phyloP scores from a whole-genome alignment of 2,888 invertebrate genomes.

The Agonum fuliginosum region DNA sequence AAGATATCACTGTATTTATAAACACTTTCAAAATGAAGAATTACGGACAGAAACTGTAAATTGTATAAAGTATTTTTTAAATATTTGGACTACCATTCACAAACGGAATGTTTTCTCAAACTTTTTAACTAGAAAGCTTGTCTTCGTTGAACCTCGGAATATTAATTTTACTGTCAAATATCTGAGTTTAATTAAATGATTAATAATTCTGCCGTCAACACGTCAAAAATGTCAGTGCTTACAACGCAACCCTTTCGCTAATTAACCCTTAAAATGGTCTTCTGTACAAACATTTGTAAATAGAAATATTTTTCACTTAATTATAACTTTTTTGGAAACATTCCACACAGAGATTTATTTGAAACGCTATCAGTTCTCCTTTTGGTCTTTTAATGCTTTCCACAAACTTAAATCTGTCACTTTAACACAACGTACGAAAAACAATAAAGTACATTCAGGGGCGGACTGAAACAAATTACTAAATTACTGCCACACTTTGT shows the following conservation, averaged over 20 bases:
- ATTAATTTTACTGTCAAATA: background rate
- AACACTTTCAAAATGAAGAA: background rate
- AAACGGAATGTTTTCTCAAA: background rate
- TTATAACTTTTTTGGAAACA: background rate
- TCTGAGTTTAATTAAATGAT: constrained; percentile 18
- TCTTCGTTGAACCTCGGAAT: background rate
- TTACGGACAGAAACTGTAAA: background rate
- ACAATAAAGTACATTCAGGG: background rate
- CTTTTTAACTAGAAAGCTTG: background rate
- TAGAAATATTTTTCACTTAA: background rate
- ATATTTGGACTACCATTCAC: constrained; percentile 1
- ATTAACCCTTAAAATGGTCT: constrained; percentile 1
- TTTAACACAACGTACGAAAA: background rate
- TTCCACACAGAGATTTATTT: background rate
- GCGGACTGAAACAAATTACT: constrained; percentile 6
- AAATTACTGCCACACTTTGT: background rate
- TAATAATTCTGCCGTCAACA: constrained; percentile 1
- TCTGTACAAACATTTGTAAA: background rate
- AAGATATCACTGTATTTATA: background rate
- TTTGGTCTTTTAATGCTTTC: constrained; percentile 9
- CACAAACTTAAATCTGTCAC: constrained; percentile 8
- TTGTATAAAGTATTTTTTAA: background rate
- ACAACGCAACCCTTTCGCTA: constrained; percentile 17
- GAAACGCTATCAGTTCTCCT: constrained; percentile 9
- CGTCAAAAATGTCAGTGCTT: constrained; percentile 3